Base-by-base conservation (phyloP, 2,113 vertebrate genomes). In the Capreolus pygargus region DNA sequence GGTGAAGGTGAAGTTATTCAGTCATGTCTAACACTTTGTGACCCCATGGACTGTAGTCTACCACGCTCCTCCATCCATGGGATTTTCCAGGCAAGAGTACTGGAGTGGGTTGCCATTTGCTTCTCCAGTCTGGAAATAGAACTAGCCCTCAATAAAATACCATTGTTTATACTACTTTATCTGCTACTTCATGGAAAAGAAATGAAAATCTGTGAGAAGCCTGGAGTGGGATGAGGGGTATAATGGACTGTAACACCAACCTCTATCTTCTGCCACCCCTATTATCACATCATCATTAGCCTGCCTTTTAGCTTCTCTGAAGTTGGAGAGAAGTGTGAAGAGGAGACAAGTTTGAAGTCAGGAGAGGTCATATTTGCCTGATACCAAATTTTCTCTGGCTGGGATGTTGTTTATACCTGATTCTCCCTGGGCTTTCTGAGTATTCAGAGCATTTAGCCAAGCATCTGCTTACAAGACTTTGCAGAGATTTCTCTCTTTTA, bases 41-140 rank as follows among this genome's bases (percentile, higher is more conserved):
- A 70, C 67, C 10, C n/a, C n/a, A 6, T 13, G 67, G 10, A 70
- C n/a, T 39, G 5, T 70, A 70, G 67, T 10, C n/a, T 39, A 39
- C n/a, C 19, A 39, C 0, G 1, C 19, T 39, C 10, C 2, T 70
- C 67, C 10, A 0, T 39, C 67, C n/a, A 19, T 70, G n/a, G 10
- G n/a, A 70, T 70, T 70, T 70, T 39, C 67, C 67, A 70, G 10
- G n/a, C 67, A 39, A 70, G 9, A 70, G 19, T 70, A 70, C 19
- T 70, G 19, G n/a, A 23, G 10, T 39, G 19, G 2, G 67, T 39
- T 70, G 67, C 19, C n/a, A 39, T 39, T 70, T 36, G 10, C 5
- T 70, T 70, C n/a, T 70, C 10, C n/a, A 70, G n/a, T 70, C 67
- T 70, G 67, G 19, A 70, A 39, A 12, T 23, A 64, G 4, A 94